Evolutionary conservation across 2,113 vertebrate genomes (phyloP), one percentile per base, ranked within the genome.

Genomic region (Hippocampus zosterae): DNA sequence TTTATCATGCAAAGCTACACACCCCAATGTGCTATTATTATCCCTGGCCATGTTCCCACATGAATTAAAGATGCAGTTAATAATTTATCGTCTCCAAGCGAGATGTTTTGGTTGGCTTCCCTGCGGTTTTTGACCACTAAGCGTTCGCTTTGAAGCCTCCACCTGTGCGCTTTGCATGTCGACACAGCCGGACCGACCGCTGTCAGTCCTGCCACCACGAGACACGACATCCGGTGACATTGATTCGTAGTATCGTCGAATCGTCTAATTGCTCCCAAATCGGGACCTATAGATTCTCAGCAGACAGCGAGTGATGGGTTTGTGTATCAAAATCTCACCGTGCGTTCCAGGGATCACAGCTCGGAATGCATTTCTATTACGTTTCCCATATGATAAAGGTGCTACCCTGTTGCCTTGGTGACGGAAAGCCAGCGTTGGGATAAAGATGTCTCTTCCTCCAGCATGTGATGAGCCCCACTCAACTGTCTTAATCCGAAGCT

Each of bases 11-110:
- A 41, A 64, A 57, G 48, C 42, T 37, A 69, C 68, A 53, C 71
- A 18, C 62, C 53, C 21, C 63, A 41, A 16, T 42, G 19, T 70
- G 52, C 80, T 86, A 80, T 85, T 84, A 86, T 81, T 88, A 82
- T 71, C 74, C 44, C 33, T 3, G 41, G 80, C 78, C 76, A 71
- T 73, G 71, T 90, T 88, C 83, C 83, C 84, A 81, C 84, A 76
- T 87, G 79, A 85, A 86, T 87, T 78, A 91, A 88, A 89, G 69
- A 90, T 87, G 83, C 40, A 75, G 83, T 88, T 84, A 89, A 91
- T 90, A 83, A 90, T 91, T 87, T 78, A 89, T 82, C 73, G 75
- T 83, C 78, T 83, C 73, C 81, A 81, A 87, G 67, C 81, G 77
- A 81, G 78, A 80, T 85, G 79, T 85, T 87, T 85, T 75, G 77